A percentile compares a stretch with the other conserved stretches of the same genome.
Conservation (phyloP, 2,888 invertebrate species). For the Caenorhabditis becei region DNA sequence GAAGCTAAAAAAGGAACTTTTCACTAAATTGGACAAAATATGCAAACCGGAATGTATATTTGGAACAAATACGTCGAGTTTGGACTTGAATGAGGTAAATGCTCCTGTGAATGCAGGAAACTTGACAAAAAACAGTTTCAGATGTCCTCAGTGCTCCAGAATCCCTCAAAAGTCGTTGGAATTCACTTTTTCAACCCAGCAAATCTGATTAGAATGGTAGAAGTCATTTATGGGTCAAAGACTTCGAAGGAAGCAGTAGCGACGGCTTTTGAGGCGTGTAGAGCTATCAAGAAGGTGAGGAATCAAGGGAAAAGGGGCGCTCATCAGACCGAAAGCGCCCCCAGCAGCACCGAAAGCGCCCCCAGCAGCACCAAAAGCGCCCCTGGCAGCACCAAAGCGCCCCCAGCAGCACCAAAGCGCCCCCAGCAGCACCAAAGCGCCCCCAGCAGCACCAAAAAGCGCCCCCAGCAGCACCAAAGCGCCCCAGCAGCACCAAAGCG, state of each 20-base stretch:
- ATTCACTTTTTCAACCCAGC: conserved; percentile 83
- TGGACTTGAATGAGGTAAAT: conserved; percentile 82
- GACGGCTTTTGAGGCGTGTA: conserved; percentile 82
- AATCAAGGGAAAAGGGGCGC: too few species aligned
- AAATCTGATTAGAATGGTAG: conserved; percentile 80
- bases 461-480: too few species aligned
- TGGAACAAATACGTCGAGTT: conserved; percentile 82
- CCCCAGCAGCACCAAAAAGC: too few species aligned
- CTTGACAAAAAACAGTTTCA: too few species aligned
- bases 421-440: too few species aligned
- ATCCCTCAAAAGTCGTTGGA: conserved; percentile 82
- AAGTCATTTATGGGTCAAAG: conserved; percentile 81
- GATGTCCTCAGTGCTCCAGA: conserved; percentile 81
- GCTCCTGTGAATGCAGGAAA: too few species aligned
- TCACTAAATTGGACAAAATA: conserved; percentile 81
- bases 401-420: too few species aligned
- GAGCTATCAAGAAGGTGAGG: conserved; percentile 82
- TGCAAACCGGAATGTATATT: conserved; percentile 82
- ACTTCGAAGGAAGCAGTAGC: conserved; percentile 82
- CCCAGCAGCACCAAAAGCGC: too few species aligned
- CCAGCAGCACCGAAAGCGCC: too few species aligned
- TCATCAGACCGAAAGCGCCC: too few species aligned
- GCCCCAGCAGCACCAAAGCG: too few species aligned
- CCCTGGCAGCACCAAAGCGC: too few species aligned
- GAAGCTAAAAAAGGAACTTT: conserved; percentile 82